Evolutionary conservation across 2,888 invertebrate genomes (phyloP).

Genomic region (Drosophila nr. fundita): DNA sequence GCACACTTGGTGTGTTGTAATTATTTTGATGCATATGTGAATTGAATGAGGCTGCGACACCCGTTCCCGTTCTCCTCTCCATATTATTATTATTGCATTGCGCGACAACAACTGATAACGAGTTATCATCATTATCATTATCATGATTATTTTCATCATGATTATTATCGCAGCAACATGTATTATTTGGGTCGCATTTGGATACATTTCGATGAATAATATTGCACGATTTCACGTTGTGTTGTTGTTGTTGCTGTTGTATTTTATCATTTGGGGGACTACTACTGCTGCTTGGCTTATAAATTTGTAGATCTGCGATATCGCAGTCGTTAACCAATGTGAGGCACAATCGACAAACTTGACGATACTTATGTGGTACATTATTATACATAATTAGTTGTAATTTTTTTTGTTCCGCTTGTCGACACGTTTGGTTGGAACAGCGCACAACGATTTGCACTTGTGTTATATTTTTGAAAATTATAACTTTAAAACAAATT

Average conservation of each 20-base stretch:
- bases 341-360: constrained; percentile 97
- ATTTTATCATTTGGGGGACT: constrained; percentile 23
- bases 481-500: constrained; percentile 74
- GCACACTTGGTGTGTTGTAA: constrained; percentile 74
- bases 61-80: constrained; percentile 11
- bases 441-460: constrained; percentile 40
- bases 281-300: constrained; percentile 52
- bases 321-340: constrained; percentile 91
- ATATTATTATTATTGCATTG: constrained; percentile 56
- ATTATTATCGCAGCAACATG: constrained; percentile 60
- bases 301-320: constrained; percentile 87
- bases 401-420: constrained; percentile 41
- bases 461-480: constrained; percentile 61
- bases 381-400: constrained; percentile 92
- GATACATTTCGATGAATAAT: constrained; percentile 36
- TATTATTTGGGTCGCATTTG: constrained; percentile 57
- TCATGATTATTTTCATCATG: constrained; percentile 54
- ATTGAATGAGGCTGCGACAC: constrained; percentile 31
- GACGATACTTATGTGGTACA: constrained; percentile 96
- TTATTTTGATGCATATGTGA: constrained; percentile 41
- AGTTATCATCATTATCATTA: constrained; percentile 51
- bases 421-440: constrained; percentile 48
- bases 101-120: constrained; percentile 51
- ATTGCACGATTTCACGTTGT: constrained; percentile 41
- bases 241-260: constrained; percentile 22